These are phyloP conservation scores for Carcinoscorpius rotundicauda DNA, from an alignment of 1,140 invertebrate genomes.

Conservation along the genomic window DNA sequence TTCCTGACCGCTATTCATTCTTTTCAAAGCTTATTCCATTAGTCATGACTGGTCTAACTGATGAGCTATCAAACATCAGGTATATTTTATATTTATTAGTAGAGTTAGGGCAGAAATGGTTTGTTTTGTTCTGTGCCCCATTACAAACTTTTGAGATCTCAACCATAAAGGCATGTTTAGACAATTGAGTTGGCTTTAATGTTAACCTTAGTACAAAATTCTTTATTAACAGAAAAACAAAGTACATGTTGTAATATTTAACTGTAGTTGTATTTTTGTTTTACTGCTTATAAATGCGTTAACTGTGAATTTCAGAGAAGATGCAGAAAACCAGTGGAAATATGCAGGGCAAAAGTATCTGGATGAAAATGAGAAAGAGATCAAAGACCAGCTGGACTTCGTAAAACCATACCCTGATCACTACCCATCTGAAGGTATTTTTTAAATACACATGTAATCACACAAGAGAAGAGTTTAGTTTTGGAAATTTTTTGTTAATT, in stretches of 20 bases:
- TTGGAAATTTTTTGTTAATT: too few species aligned
- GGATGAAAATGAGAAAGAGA: conserved; percentile 59
- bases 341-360: conserved; percentile 52
- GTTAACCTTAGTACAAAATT: too few species aligned
- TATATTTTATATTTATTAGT: conserved; percentile 1
- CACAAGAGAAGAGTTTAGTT: too few species aligned
- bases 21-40: conserved; percentile 60
- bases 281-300: too few species aligned
- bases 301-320: conserved; percentile 23
- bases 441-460: background rate
- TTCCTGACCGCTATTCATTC: conserved; percentile 62
- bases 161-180: too few species aligned
- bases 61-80: conserved; percentile 50
- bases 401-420: conserved; percentile 41
- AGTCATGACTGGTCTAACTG: conserved; percentile 55
- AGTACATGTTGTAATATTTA: too few species aligned
- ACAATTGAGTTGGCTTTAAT: too few species aligned
- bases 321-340: conserved; percentile 49
- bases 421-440: conserved; percentile 48
- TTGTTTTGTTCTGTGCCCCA: too few species aligned
- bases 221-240: too few species aligned
- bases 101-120: too few species aligned
- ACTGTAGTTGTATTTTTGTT: too few species aligned
- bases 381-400: conserved; percentile 60
- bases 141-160: too few species aligned